These are phyloP conservation scores for Nycticebus coucang DNA, from an alignment of 2,113 vertebrate species.

Conservation along the genomic window DNA sequence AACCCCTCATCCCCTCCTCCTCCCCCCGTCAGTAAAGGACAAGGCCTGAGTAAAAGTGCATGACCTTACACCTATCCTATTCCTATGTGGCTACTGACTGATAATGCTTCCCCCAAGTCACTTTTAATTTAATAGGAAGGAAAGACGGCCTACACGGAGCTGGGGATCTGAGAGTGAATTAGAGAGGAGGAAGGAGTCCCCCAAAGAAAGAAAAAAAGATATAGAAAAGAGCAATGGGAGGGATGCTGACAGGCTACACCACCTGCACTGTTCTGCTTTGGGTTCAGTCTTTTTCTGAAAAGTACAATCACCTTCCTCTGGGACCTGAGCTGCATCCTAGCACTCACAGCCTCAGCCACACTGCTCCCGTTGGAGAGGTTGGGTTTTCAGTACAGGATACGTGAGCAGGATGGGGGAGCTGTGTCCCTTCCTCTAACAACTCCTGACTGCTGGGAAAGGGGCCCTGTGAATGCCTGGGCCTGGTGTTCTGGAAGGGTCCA, in stretches of 20 bases:
- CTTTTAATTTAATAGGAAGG: not conserved
- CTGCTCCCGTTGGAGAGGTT: not conserved
- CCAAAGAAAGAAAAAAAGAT: not conserved
- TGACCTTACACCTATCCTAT: not conserved
- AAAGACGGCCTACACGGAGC: not conserved
- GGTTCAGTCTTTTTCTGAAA: not conserved
- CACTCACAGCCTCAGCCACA: not conserved
- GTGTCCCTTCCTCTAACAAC: not conserved
- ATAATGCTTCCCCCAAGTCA: not conserved
- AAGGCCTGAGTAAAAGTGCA: not conserved
- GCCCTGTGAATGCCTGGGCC: not conserved
- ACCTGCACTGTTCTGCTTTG: fast-evolving
- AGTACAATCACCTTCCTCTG: not conserved
- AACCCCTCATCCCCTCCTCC: not conserved
- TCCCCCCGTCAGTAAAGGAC: not conserved
- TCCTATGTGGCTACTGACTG: not conserved
- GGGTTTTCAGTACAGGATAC: not conserved
- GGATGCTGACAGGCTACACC: not conserved
- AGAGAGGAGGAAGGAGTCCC: not conserved
- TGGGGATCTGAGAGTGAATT: not conserved
- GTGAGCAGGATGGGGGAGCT: not conserved
- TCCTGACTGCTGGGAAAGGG: not conserved
- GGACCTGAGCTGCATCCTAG: not conserved
- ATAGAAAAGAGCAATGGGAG: not conserved
- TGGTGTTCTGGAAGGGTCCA: not conserved